phyloP scores from a whole-genome alignment of 2,797 vertebrate genomes.

The Phaenicophaeus curvirostris region DNA sequence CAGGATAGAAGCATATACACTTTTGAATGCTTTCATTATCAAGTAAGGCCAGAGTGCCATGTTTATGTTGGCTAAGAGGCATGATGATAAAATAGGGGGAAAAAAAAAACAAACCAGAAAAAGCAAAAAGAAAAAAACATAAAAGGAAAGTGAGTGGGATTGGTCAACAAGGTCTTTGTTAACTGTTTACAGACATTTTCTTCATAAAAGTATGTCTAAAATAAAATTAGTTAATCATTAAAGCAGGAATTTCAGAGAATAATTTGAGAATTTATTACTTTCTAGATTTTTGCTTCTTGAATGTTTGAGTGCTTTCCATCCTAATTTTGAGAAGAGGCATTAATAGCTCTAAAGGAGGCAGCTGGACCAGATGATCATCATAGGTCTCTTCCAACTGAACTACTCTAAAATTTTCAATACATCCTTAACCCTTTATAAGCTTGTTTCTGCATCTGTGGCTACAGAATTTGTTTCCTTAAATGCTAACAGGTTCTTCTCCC shows the following conservation, averaged over 20 bases:
- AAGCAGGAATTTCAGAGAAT: background rate
- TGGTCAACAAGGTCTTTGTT: background rate
- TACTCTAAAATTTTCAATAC: background rate
- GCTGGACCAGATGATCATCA: background rate
- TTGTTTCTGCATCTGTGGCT: background rate
- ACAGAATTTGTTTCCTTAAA: background rate
- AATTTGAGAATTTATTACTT: background rate
- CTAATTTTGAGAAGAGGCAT: background rate
- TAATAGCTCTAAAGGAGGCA: background rate
- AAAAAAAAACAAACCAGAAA: background rate
- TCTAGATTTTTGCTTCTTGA: background rate
- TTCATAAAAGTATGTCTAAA: background rate
- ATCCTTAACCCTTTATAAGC: background rate
- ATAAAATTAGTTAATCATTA: background rate
- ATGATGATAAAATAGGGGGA: background rate
- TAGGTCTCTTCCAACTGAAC: background rate
- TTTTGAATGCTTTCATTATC: background rate
- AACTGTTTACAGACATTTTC: background rate
- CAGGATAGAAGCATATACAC: background rate
- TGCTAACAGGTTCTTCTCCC: background rate
- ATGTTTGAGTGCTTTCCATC: background rate
- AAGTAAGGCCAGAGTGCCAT: background rate
- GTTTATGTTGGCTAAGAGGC: background rate
- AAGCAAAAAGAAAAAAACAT: background rate
- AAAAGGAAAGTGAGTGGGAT: background rate